These are phyloP conservation scores for Gallinago nigripennis DNA, from an alignment of 2,797 vertebrate species.

Conservation along the genomic window DNA sequence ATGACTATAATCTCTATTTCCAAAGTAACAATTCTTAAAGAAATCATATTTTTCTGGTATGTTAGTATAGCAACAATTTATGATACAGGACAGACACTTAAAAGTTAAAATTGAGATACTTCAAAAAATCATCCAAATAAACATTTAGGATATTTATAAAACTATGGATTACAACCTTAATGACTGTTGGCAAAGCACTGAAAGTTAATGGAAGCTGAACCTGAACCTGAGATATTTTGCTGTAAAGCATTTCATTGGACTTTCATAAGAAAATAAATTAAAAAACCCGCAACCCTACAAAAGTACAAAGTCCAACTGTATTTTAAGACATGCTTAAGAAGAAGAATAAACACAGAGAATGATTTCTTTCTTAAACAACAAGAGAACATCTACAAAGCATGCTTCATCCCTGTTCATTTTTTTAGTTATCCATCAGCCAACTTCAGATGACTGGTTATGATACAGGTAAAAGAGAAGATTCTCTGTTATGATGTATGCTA, in stretches of 20 bases:
- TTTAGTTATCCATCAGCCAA: background rate
- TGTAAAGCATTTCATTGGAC: background rate
- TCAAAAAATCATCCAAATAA: background rate
- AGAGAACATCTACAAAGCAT: background rate
- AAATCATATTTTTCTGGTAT: background rate
- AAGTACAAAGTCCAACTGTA: background rate
- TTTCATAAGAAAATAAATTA: background rate
- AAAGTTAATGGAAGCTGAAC: background rate
- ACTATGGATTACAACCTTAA: background rate
- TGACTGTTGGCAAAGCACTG: background rate
- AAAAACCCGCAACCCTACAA: background rate
- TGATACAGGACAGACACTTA: background rate
- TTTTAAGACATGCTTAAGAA: background rate
- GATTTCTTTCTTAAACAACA: background rate
- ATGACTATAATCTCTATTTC: background rate
- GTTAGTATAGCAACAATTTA: background rate
- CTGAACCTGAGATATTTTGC: background rate
- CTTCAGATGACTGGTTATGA: background rate
- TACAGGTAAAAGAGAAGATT: background rate
- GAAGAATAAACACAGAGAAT: background rate
- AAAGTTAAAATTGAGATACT: background rate
- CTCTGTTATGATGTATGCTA: background rate
- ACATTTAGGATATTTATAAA: background rate
- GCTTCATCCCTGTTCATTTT: background rate
- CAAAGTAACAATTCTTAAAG: background rate